A percentile compares a stretch with the other conserved stretches of the same genome.
phyloP scores from a whole-genome alignment of 2,888 invertebrate species.

The Myopa tessellatipennis region DNA sequence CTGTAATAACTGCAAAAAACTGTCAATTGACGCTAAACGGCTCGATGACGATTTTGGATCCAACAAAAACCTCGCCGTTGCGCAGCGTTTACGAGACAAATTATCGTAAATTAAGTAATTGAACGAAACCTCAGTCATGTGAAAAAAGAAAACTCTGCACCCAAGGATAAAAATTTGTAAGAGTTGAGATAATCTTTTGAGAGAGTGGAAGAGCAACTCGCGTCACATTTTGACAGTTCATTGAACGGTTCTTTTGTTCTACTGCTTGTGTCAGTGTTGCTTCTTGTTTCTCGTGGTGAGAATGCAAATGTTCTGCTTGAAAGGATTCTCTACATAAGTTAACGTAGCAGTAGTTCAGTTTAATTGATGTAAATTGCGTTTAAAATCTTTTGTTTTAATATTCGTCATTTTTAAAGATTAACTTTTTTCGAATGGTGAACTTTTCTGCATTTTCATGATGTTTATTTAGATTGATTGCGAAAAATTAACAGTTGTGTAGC shows the following conservation, averaged over 20 bases:
- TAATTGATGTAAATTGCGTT: no score
- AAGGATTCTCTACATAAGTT: no score
- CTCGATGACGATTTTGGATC: slow-evolving; percentile 18
- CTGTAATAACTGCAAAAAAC: slow-evolving; percentile 11
- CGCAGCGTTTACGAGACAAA: slow-evolving; percentile 31
- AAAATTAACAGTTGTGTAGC: no score
- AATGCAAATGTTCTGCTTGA: no score
- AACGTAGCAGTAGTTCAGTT: no score
- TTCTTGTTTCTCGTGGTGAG: no score
- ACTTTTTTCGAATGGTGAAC: no score
- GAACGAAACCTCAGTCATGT: not conserved
- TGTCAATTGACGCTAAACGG: slow-evolving; percentile 29
- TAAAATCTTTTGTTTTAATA: no score
- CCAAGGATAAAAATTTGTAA: not conserved
- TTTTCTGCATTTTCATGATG: no score
- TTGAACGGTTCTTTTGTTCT: not conserved
- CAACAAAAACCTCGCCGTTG: not conserved
- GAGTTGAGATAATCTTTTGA: not conserved
- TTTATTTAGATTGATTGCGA: no score
- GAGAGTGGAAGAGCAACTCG: not conserved
- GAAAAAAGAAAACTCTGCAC: not conserved
- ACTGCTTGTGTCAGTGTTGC: not conserved
- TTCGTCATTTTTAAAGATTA: no score
- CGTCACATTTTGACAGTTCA: not conserved
- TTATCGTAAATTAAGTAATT: slow-evolving; percentile 39